Base-by-base conservation (phyloP, 1,140 invertebrate species). In the Spodoptera frugiperda region DNA sequence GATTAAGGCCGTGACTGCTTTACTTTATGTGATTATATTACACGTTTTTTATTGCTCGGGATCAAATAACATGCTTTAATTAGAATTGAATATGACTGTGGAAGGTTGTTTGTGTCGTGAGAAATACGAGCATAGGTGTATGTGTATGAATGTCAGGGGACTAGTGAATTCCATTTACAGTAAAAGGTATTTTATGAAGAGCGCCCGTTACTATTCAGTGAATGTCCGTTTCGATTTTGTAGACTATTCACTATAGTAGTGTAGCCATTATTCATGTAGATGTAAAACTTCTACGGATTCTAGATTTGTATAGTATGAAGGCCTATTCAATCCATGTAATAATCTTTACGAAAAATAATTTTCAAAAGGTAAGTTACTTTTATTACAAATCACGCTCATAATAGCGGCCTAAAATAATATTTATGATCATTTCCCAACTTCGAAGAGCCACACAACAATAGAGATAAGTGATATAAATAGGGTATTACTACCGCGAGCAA, bases 1-100 rank as follows among this genome's bases (percentile, higher is more conserved):
- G 72, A 68, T 33, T 46, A 19, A 25, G 55, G 21, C 57, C 72
- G 73, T 76, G 79, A 76, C 57, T 81, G 68, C 51, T 72, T 72
- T 57, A 46, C 51, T 46, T 72, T 39, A 72, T 68, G 65, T 53
- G n/a, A 63, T 63, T 44, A 63, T 63, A 3, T 33, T 48, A 67
- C 63, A 65, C 21, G 39, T 65, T 21, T 65, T 65, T 65, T 65
- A 25, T 44, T 67, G 44, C 48, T 49, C 6, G n/a, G 44, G 33
- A 63, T 39, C 11, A 63, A 63, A 63, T 44, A 15, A 63, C 30
- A 44, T n/a, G 33, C 11, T 63, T 44, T 44, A 2, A 39, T 59
- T 59, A 33, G 21, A 30, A 25, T 57, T 39, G 33, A 39, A 12
- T 33, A 21, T 14, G 1, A 11, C 14, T 11, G 17, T 15, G n/a